These are phyloP conservation scores for Lydus trimaculatus DNA, from an alignment of 2,888 invertebrate genomes.

Conservation along the genomic window DNA sequence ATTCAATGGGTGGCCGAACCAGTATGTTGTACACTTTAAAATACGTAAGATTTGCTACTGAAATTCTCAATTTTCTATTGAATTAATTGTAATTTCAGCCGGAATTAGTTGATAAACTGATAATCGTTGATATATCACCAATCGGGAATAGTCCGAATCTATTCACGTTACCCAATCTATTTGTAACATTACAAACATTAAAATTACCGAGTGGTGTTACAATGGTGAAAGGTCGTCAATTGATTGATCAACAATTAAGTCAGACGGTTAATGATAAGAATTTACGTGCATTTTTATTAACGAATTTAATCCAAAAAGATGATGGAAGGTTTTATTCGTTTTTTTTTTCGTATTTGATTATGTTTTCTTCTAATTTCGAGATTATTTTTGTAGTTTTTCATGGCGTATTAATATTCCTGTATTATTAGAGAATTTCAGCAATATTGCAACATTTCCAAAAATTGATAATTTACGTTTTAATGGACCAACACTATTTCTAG, in stretches of 20 bases:
- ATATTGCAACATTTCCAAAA: conserved; percentile 72
- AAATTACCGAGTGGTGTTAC: conserved; percentile 68
- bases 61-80: not conserved
- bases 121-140: conserved; percentile 79
- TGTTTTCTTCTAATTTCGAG: too few species aligned
- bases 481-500: conserved; percentile 84
- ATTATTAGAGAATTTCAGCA: conserved; percentile 70
- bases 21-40: conserved; percentile 85
- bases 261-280: conserved; percentile 66
- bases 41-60: conserved; percentile 62
- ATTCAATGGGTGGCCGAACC: conserved; percentile 96
- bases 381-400: conserved; percentile 60
- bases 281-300: conserved; percentile 80
- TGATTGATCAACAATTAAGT: conserved; percentile 71
- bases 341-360: too few species aligned
- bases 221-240: conserved; percentile 73
- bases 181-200: conserved; percentile 72
- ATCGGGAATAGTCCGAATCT: conserved; percentile 68
- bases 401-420: conserved; percentile 86
- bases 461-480: conserved; percentile 46
- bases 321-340: conserved; percentile 48
- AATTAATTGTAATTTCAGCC: conserved; percentile 58
- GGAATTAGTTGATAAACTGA: conserved; percentile 68
- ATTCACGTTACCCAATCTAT: conserved; percentile 68
- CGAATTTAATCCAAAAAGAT: conserved; percentile 73